A percentile compares a stretch with the other conserved stretches of the same genome.
These are phyloP conservation scores for Lampris megalopsis DNA, from an alignment of 2,113 vertebrate genomes.

Conservation along the genomic window DNA sequence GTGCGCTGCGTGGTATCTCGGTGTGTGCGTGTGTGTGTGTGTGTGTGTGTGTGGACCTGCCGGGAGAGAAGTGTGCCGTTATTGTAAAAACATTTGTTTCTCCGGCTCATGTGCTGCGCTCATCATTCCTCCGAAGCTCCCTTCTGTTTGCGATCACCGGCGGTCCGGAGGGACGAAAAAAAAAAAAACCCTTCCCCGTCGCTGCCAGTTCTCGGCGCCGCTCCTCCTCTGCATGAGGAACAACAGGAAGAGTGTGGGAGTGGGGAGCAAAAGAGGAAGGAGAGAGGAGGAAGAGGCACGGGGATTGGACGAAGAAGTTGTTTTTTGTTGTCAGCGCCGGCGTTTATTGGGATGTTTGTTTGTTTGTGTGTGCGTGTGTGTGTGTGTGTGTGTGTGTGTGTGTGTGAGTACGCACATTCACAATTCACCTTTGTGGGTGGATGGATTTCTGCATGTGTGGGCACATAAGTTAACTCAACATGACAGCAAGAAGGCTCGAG, in stretches of 20 bases:
- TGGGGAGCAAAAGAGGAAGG: neutral
- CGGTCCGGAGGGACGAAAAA: neutral
- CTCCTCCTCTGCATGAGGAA: conserved; percentile 15
- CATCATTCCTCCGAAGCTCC: conserved; percentile 20
- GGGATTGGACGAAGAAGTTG: neutral
- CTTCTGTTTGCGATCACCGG: conserved; percentile 26
- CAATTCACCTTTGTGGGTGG: conserved; percentile 55
- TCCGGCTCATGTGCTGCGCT: conserved; percentile 31
- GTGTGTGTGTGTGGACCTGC: conserved; percentile 48
- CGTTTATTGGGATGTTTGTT: conserved; percentile 16
- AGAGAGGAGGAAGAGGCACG: neutral
- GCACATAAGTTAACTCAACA: conserved; percentile 53
- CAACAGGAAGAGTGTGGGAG: conserved; percentile 30
- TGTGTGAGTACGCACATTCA: neutral
- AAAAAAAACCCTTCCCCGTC: neutral
- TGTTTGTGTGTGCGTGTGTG: neutral
- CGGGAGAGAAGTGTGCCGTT: conserved; percentile 27
- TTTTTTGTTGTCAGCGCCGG: conserved; percentile 2
- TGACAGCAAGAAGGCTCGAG: conserved; percentile 56
- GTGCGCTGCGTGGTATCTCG: too few relatives aligned
- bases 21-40: too few relatives aligned
- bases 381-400: conserved; percentile 10
- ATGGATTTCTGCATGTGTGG: conserved; percentile 57
- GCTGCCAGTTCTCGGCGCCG: neutral
- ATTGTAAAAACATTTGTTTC: conserved; percentile 54